A percentile compares a stretch with the other conserved stretches of the same genome.
Evolutionary conservation across 2,113 vertebrate species (phyloP).

Genomic region (Galemys pyrenaicus): DNA sequence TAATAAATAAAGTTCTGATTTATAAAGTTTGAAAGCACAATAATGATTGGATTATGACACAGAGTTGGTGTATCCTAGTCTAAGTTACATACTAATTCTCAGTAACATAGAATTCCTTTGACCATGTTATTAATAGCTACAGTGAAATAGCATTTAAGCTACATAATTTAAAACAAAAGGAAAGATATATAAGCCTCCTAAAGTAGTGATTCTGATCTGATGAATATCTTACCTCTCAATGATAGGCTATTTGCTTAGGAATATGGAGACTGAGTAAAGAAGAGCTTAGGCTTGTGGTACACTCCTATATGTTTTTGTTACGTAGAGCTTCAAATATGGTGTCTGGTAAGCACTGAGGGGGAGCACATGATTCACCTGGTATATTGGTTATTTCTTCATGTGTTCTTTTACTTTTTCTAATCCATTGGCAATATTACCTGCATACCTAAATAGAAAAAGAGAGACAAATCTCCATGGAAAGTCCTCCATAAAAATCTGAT

Average conservation of each 20-base stretch:
- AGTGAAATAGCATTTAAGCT: not conserved
- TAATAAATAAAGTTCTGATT: not conserved
- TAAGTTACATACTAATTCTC: not conserved
- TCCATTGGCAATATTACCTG: not conserved
- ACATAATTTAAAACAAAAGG: not conserved
- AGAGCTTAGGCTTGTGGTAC: not conserved
- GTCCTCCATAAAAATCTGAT: not conserved
- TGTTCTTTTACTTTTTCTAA: not conserved
- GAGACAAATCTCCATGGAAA: not conserved
- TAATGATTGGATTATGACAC: not conserved
- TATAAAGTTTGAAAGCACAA: conserved; percentile 7
- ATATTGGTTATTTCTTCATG: not conserved
- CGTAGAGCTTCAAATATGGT: not conserved
- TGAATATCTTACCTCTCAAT: not conserved
- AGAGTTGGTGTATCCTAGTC: not conserved
- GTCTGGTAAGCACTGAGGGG: not conserved
- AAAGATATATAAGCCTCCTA: not conserved
- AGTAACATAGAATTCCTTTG: not conserved
- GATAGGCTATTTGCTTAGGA: not conserved
- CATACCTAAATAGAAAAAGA: too few relatives aligned
- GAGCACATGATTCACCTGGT: not conserved
- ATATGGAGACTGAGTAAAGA: not conserved
- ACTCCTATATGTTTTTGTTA: not conserved
- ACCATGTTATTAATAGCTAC: not conserved
- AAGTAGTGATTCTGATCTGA: not conserved